Evolutionary conservation across 2,888 invertebrate genomes (phyloP), one percentile per base, ranked within the genome.

Genomic region (Drosophila trichaetosa): DNA sequence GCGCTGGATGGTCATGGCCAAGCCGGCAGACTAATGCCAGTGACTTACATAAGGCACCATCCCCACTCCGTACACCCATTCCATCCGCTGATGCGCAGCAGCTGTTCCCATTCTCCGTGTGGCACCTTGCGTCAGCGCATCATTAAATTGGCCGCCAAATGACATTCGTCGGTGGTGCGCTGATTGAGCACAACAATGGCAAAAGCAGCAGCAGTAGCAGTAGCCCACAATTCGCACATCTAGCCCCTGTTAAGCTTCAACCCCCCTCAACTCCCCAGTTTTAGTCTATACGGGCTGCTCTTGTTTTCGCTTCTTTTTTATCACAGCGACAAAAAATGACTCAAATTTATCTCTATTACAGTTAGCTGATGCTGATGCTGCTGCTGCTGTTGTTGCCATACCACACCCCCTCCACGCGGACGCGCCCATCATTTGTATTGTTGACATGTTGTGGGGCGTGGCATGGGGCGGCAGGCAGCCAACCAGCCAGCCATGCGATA

Each of bases 331-430:
- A 88, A 87, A 87, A 87, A 87, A 88, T 88, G 88, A 84, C 70
- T 79, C 82, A 82, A 84, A 87, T 88, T 87, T 88, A 87, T 87
- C 89, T 87, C 87, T 87, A 88, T 87, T 87, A 87, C 89, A 82
- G 87, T 79, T 88, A 87, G 84, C 82, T 81, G 81, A 49, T 48
- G 62, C 31, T 48, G 74, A 8, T 52, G n/a, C n/a, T 34, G 54
- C 21, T 63, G 63, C 21, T 46, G 69, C 42, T 62, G 31, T 27
- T 65, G 61, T 29, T 71, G 38, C 57, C 18, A 24, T 57, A 70
- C 67, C 86, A 85, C 85, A 83, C 86, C 85, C 64, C 64, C 48
- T 29, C 63, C 67, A 68, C 58, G 54, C 64, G 62, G 59, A 69
- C 71, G 83, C 80, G 82, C 85, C 88, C 88, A 88, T 86, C 85